Evolutionary conservation across 2,888 invertebrate species (phyloP).

Genomic region (Hylaea fasciaria): DNA sequence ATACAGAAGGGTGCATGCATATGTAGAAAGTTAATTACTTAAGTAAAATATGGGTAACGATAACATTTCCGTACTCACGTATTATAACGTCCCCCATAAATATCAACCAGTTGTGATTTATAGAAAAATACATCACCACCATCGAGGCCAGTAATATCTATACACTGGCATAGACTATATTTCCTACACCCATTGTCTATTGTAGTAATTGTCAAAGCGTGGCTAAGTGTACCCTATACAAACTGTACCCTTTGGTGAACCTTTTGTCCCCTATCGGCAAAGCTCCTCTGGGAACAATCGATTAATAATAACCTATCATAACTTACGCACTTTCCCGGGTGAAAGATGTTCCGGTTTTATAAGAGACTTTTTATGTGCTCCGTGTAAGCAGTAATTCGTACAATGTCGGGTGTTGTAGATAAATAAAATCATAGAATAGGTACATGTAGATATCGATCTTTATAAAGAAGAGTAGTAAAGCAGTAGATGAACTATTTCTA

Average conservation of each 20-base stretch:
- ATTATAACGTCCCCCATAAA: no score
- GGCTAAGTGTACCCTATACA: constrained; percentile 36
- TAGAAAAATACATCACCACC: not conserved
- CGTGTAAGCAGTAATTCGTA: not conserved
- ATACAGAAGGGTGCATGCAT: no score
- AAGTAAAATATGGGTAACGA: no score
- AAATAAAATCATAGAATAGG: no score
- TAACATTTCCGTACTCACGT: no score
- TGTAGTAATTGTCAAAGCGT: constrained; percentile 37
- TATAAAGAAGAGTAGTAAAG: no score
- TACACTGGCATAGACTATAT: not conserved
- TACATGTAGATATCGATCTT: no score
- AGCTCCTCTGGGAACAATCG: constrained; percentile 37
- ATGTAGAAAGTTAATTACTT: no score
- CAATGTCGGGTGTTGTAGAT: no score
- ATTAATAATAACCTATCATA: constrained; percentile 41
- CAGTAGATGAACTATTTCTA: no score
- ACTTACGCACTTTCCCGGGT: constrained; percentile 28
- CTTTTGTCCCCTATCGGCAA: constrained; percentile 34
- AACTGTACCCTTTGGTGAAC: constrained; percentile 31
- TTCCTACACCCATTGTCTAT: constrained; percentile 29
- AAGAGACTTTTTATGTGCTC: constrained; percentile 10
- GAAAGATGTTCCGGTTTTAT: constrained; percentile 19
- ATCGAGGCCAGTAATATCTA: not conserved
- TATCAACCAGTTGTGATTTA: not conserved